Evolutionary conservation across 2,797 vertebrate genomes (phyloP), one percentile per base, ranked within the genome.

Genomic region (Tragopan temminckii): DNA sequence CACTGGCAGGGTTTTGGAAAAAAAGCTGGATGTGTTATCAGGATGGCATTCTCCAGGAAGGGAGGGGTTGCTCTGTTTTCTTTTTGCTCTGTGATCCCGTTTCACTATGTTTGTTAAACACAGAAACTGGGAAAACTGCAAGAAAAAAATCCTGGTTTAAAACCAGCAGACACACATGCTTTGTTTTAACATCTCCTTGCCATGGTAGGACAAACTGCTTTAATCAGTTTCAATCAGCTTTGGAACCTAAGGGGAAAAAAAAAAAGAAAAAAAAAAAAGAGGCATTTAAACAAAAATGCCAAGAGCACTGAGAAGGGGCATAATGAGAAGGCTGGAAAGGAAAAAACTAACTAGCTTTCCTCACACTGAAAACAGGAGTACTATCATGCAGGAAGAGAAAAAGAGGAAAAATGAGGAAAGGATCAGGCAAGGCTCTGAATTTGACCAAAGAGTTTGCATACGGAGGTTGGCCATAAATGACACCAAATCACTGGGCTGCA

Each of bases 111-210:
- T 75, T 75, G 24, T 46, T 83, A 80, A 95, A 72, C 9, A 90
- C 17, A 88, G 55, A 40, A 90, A 78, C n/a, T 40, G 40, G 29
- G 67, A 48, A 63, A 92, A 50, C 31, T 58, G 5, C 36, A 75
- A 76, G 52, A 84, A 86, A 86, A 85, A 85, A 79, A 55, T 25
- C n/a, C 80, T 86, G 57, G 53, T 93, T 81, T 80, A 45, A 84
- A 77, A 80, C 63, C 63, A 91, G 74, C 36, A 86, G 48, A 45
- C 42, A 77, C 48, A 94, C 17, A 81, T 81, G 92, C 63, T 95
- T 88, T 86, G 23, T 71, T 97, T 94, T 77, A 95, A 57, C 57
- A 77, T 91, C 70, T 89, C 79, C 27, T 59, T 76, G 50, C 52
- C 38, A 46, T 16, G 19, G 61, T 20, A 84, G 91, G 64, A 86